Percentiles rank a stretch among this genome's conserved stretches.
These are phyloP conservation scores for Cataglyphis albicans DNA, from an alignment of 2,888 invertebrate species.

Conservation along the genomic window DNA sequence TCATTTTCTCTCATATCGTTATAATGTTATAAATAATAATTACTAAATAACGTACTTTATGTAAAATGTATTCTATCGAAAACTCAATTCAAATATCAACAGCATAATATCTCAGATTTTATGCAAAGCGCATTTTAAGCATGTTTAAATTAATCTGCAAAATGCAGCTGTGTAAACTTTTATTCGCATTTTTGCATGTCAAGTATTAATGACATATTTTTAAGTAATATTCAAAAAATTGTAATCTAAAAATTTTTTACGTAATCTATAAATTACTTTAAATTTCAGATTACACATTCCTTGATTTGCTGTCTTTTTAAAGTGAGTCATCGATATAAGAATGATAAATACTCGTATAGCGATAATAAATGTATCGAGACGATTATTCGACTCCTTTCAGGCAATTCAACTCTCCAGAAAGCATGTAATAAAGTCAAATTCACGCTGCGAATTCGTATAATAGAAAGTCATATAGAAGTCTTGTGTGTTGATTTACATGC, in stretches of 20 bases:
- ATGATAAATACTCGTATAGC: slow-evolving; percentile 1
- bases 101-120: slow-evolving; percentile 26
- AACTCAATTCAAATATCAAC: slow-evolving; percentile 32
- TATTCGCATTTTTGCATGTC: not conserved
- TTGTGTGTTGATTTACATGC: not conserved
- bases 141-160: not conserved
- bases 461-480: not conserved
- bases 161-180: not conserved
- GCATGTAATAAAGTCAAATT: not conserved
- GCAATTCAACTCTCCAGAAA: slow-evolving; percentile 29
- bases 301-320: slow-evolving; percentile 22
- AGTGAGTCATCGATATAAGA: slow-evolving; percentile 29
- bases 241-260: not conserved
- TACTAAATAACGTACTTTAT: slow-evolving; percentile 21
- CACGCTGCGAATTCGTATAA: slow-evolving; percentile 15
- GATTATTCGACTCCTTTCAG: not conserved
- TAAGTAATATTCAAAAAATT: not conserved
- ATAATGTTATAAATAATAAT: slow-evolving; percentile 30
- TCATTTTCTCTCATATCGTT: slow-evolving; percentile 28
- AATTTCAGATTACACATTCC: slow-evolving; percentile 2
- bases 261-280: not conserved
- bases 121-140: not conserved
- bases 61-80: slow-evolving; percentile 11
- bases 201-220: not conserved
- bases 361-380: not conserved